phyloP scores from a whole-genome alignment of 2,888 invertebrate genomes.

The Plemyria rubiginata region DNA sequence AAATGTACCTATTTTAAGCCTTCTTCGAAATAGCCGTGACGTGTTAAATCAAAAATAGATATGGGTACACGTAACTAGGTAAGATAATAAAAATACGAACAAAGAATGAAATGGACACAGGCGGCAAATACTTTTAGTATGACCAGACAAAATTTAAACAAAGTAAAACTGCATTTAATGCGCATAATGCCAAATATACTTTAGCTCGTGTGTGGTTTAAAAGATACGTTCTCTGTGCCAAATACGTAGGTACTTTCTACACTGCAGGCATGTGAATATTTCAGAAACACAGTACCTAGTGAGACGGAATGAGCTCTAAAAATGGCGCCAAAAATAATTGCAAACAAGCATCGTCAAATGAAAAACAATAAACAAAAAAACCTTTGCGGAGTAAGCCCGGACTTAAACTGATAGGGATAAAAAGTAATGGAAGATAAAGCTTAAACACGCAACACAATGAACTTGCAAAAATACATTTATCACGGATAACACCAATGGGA shows the following conservation, averaged over 20 bases:
- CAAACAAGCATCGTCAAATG: not conserved
- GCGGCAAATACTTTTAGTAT: not conserved
- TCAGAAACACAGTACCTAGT: constrained; percentile 16
- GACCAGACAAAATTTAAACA: constrained; percentile 21
- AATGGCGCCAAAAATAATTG: not conserved
- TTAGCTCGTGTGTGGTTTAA: constrained; percentile 32
- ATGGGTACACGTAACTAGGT: not conserved
- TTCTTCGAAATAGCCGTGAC: constrained; percentile 22
- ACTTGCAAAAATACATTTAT: not conserved
- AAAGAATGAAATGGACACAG: constrained; percentile 5
- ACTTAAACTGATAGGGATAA: no score
- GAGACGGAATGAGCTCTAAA: constrained; percentile 18
- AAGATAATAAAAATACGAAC: constrained; percentile 4
- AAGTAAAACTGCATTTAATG: constrained; percentile 32
- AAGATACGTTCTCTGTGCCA: constrained; percentile 39
- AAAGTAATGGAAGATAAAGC: constrained; percentile 1
- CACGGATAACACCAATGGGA: not conserved
- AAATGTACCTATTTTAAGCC: constrained; percentile 20
- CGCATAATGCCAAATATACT: constrained; percentile 40
- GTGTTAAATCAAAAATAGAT: not conserved
- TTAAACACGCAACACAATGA: constrained; percentile 1
- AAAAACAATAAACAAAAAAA: constrained; percentile 3
- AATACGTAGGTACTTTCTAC: constrained; percentile 38
- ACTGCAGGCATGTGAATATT: constrained; percentile 29
- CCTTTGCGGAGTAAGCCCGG: not conserved